A percentile compares a stretch with the other conserved stretches of the same genome.
Conservation (phyloP, 2,113 vertebrate species). For the Nothocercus nigrocapillus region DNA sequence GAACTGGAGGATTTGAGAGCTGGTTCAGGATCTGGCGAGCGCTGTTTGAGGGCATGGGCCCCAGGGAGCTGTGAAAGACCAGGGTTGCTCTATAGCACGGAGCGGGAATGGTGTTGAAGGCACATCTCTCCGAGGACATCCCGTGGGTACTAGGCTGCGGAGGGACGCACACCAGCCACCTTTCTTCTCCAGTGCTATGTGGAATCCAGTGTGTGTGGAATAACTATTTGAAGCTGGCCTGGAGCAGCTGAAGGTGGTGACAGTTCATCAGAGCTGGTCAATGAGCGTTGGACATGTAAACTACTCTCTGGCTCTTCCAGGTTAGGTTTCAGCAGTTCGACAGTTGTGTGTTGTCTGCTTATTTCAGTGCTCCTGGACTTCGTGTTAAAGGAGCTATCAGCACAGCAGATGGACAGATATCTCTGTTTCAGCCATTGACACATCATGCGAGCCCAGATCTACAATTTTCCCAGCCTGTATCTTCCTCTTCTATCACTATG, state of each 20-base stretch:
- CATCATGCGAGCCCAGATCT: background rate
- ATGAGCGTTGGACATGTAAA: background rate
- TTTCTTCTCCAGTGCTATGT: background rate
- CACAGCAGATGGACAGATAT: background rate
- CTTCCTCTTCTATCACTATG: background rate
- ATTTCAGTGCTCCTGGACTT: background rate
- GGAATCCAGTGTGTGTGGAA: background rate
- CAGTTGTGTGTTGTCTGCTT: background rate
- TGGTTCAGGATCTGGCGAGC: background rate
- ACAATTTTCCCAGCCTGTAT: background rate
- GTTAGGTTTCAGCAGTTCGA: background rate
- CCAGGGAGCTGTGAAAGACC: background rate
- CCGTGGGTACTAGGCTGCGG: rapidly evolving
- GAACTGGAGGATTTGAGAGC: slow-evolving; percentile 9
- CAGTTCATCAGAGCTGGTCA: background rate
- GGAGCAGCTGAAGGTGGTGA: background rate
- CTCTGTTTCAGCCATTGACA: background rate
- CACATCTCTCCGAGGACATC: background rate
- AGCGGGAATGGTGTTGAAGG: background rate
- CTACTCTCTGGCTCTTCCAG: background rate
- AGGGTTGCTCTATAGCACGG: background rate
- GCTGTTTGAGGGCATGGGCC: background rate
- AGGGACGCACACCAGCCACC: rapidly evolving
- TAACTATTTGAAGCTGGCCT: background rate
- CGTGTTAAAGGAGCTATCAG: background rate